Percentiles rank a stretch among this genome's conserved stretches.
Conservation (phyloP, 2,113 vertebrate genomes). For the Saccopteryx bilineata region DNA sequence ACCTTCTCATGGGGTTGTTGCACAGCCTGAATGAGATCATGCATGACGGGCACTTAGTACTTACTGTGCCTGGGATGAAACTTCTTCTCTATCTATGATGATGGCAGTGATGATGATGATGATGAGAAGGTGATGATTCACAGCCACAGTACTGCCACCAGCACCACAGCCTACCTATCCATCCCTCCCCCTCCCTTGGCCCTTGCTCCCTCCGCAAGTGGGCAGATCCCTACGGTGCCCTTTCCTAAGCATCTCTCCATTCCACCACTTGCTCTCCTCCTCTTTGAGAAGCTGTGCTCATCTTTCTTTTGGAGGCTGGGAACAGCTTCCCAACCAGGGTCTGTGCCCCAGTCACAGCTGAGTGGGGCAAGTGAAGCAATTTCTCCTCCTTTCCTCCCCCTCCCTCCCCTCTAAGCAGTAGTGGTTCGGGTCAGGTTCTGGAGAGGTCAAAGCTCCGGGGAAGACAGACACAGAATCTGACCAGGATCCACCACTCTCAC, state of each 20-base stretch:
- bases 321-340: background rate
- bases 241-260: background rate
- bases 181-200: background rate
- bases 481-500: background rate
- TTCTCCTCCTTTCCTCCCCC: background rate
- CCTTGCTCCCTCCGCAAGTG: background rate
- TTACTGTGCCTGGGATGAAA: background rate
- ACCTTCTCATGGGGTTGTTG: background rate
- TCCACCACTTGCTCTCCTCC: background rate
- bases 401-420: background rate
- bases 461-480: background rate
- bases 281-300: background rate
- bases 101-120: background rate
- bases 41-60: background rate
- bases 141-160: background rate
- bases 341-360: background rate
- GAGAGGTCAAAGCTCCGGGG: background rate
- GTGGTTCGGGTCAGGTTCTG: background rate
- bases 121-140: background rate
- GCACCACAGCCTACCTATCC: accelerated
- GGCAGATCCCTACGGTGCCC: background rate
- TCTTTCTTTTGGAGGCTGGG: background rate
- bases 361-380: background rate
- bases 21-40: background rate
- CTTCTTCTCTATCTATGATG: background rate